Conservation (phyloP, 2,797 vertebrate genomes). For the Channallabes apus region DNA sequence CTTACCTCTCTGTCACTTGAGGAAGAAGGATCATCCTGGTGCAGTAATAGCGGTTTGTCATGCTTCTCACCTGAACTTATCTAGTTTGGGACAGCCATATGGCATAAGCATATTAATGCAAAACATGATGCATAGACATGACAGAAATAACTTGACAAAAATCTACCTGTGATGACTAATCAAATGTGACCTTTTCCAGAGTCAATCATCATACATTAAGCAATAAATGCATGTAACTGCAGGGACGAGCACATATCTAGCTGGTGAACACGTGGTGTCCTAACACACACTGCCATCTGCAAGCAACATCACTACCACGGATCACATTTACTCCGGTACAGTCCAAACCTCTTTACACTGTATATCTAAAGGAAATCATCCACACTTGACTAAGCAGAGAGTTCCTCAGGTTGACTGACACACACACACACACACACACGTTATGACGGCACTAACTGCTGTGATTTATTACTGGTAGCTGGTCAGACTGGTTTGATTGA, state of each 20-base stretch:
- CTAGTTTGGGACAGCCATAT: conserved; percentile 66
- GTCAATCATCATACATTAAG: background rate
- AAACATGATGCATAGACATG: background rate
- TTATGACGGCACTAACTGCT: background rate
- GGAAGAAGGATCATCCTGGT: conserved; percentile 73
- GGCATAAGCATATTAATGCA: background rate
- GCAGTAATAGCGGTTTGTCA: conserved; percentile 73
- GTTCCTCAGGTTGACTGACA: background rate
- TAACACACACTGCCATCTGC: background rate
- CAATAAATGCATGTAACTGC: background rate
- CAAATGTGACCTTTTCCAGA: too few species aligned
- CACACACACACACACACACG: too few species aligned
- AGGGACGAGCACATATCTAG: background rate
- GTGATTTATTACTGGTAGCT: background rate
- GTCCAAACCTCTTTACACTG: too few species aligned
- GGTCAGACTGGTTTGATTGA: background rate
- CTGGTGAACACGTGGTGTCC: background rate
- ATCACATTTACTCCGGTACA: too few species aligned
- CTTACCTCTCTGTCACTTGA: conserved; percentile 88
- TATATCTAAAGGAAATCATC: background rate
- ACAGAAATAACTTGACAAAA: background rate
- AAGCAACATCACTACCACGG: too few species aligned
- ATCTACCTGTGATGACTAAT: too few species aligned
- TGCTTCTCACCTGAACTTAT: conserved; percentile 68
- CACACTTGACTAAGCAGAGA: background rate